Percentiles rank a stretch among this genome's conserved stretches.
These are phyloP conservation scores for Papilio demoleus DNA, from an alignment of 2,888 invertebrate species.

Conservation along the genomic window DNA sequence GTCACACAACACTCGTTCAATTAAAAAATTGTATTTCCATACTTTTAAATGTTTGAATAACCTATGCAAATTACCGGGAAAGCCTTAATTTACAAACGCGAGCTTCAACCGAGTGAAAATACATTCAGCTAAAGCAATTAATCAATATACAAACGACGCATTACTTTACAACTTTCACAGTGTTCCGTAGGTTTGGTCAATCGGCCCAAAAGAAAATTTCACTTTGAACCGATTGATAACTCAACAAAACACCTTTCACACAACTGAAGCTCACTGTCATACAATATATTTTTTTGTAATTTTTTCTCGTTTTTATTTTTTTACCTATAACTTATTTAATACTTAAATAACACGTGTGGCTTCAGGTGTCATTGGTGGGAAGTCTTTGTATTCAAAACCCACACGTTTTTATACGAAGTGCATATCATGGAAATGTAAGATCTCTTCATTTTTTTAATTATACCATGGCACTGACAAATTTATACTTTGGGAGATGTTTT, in stretches of 20 bases:
- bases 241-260: slow-evolving; percentile 57
- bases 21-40: slow-evolving; percentile 51
- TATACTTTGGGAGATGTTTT: slow-evolving; percentile 28
- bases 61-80: slow-evolving; percentile 71
- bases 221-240: too few species aligned
- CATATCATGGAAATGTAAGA: slow-evolving; percentile 55
- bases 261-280: slow-evolving; percentile 70
- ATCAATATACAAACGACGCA: slow-evolving; percentile 54
- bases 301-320: slow-evolving; percentile 66
- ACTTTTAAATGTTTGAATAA: slow-evolving; percentile 53
- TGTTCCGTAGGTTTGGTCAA: too few species aligned
- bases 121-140: slow-evolving; percentile 53
- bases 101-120: slow-evolving; percentile 74
- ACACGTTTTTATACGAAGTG: slow-evolving; percentile 64
- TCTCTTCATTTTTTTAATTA: slow-evolving; percentile 50
- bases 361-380: slow-evolving; percentile 81
- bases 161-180: slow-evolving; percentile 41
- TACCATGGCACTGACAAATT: slow-evolving; percentile 63
- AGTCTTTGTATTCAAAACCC: slow-evolving; percentile 70
- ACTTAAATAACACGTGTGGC: slow-evolving; percentile 81
- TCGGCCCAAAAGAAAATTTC: too few species aligned
- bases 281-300: slow-evolving; percentile 58
- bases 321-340: slow-evolving; percentile 82
- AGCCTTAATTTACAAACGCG: slow-evolving; percentile 72
- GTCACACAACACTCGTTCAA: slow-evolving; percentile 57